Evolutionary conservation across 2,113 vertebrate genomes (phyloP), one percentile per base, ranked within the genome.

Genomic region (Hyaena hyaena): DNA sequence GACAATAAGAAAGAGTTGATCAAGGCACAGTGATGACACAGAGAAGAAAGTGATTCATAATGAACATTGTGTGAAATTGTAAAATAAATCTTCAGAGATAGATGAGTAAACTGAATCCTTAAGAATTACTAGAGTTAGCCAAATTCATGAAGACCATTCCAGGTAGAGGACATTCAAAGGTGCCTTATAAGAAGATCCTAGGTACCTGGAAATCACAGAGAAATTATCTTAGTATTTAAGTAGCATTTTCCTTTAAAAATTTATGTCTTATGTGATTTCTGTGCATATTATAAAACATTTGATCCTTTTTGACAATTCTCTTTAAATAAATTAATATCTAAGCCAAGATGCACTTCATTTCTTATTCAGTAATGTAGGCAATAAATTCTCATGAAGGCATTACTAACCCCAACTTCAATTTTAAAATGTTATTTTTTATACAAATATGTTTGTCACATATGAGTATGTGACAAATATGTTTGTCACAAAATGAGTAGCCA

Each of bases 191-290:
- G 23, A 77, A 82, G 53, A 89, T 7, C 26, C 9, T 58, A 65
- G 63, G 35, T 71, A 61, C 35, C 33, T 79, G 58, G 58, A 77
- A 43, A 89, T 82, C 89, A 80, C 48, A 84, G 39, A 90, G 35
- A 10, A 88, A 53, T 14, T 63, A 8, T 50, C n/a, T 61, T 58
- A 39, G 5, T 63, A 24, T 43, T 7, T 23, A 79, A 66, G 5
- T 50, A 87, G 33, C 11, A 31, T n/a, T 93, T 96, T 92, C 66
- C 63, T 97, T 86, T 73, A 90, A 90, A 81, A 87, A 66, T 35
- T 83, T 31, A 39, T 73, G 35, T 61, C 43, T 71, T 65, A 23
- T 1, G 2, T 95, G 63, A n/a, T 85, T 93, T 95, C 55, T 65
- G 35, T 65, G 12, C 68, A 53, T n/a, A 74, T 76, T 19, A 73